Conservation (phyloP, 2,888 invertebrate species). For the Dorcus parallelipipedus region DNA sequence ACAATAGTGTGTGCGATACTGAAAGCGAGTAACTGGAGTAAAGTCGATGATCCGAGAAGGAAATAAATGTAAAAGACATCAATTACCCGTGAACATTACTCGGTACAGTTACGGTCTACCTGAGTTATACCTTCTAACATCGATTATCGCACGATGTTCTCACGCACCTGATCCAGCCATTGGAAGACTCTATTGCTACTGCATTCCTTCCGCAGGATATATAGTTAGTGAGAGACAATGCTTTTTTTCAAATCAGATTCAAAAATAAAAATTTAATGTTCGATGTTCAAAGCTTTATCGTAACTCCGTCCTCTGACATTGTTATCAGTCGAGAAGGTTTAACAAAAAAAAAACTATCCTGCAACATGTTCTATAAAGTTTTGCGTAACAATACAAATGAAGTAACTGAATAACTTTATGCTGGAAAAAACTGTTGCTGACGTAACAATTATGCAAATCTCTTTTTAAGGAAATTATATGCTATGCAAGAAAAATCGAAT, state of each 20-base stretch:
- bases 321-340: too few species aligned
- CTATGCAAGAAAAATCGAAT: too few species aligned
- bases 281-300: too few species aligned
- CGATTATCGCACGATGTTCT: constrained; percentile 29
- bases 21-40: background rate
- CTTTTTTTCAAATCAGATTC: background rate
- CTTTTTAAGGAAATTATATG: too few species aligned
- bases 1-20: background rate
- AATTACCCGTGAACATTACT: constrained; percentile 26
- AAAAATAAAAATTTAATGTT: background rate
- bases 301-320: too few species aligned
- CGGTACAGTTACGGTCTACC: constrained; percentile 27
- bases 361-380: too few species aligned
- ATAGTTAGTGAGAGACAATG: background rate
- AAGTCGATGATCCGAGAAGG: constrained; percentile 18
- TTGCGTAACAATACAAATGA: too few species aligned
- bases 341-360: too few species aligned
- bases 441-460: too few species aligned
- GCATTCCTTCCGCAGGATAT: constrained; percentile 4
- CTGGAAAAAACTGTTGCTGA: too few species aligned
- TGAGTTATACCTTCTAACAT: constrained; percentile 26
- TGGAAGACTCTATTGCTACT: constrained; percentile 22
- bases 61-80: constrained; percentile 31
- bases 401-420: too few species aligned
- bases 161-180: constrained; percentile 27